These are phyloP conservation scores for Oithona nana DNA, from an alignment of 2,888 invertebrate species.

Conservation along the genomic window DNA sequence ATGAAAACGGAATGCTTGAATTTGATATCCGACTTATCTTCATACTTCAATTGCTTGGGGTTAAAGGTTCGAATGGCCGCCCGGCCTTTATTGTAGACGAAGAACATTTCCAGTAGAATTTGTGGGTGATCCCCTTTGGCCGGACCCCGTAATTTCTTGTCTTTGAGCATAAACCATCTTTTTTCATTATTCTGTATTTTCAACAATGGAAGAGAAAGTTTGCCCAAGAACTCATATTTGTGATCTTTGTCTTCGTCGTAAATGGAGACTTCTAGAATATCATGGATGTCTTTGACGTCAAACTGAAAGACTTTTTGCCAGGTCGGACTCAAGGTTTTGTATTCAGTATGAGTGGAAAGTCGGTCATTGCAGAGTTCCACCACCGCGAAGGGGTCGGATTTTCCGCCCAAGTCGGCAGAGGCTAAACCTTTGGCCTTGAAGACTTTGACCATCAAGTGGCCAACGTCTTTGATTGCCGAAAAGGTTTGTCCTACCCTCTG, in stretches of 20 bases:
- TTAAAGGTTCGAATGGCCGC: conserved; percentile 83
- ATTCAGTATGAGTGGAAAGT: conserved; percentile 93
- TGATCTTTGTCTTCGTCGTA: conserved; percentile 95
- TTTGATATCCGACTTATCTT: conserved; percentile 69
- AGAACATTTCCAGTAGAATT: conserved; percentile 72
- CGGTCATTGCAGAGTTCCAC: conserved; percentile 82
- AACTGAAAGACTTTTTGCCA: conserved; percentile 99
- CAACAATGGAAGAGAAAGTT: conserved; percentile 62
- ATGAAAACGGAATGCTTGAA: conserved; percentile 89
- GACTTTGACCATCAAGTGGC: conserved; percentile 84
- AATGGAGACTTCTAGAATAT: conserved; percentile 79
- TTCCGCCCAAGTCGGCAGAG: conserved; percentile 87
- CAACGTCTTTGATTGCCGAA: conserved; percentile 50
- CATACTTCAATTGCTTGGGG: conserved; percentile 84
- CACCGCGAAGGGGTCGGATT: conserved; percentile 96
- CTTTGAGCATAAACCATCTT: conserved; percentile 87
- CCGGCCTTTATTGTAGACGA: conserved; percentile 73
- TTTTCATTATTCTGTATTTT: conserved; percentile 67
- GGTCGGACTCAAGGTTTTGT: conserved; percentile 82
- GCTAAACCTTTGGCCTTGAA: conserved; percentile 61
- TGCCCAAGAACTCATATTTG: conserved; percentile 92
- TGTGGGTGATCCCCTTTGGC: conserved; percentile 84
- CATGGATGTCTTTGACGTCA: conserved; percentile 87
- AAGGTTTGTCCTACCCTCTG: conserved; percentile 26
- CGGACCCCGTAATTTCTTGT: conserved; percentile 67